phyloP scores from a whole-genome alignment of 1,140 invertebrate species.

The Solenopsis fugax region DNA sequence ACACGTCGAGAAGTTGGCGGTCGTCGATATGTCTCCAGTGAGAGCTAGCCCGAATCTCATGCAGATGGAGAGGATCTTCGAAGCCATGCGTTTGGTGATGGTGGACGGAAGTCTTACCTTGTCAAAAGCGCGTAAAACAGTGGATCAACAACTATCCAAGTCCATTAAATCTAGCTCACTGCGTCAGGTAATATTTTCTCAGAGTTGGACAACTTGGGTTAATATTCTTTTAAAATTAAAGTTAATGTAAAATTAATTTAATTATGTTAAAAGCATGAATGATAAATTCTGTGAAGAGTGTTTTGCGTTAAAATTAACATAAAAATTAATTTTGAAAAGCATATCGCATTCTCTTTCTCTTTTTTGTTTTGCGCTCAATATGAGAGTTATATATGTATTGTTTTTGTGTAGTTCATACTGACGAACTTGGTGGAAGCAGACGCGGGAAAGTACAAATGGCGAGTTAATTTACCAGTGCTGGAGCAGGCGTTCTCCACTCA shows the following conservation, averaged over 20 bases:
- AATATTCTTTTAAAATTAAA: no score
- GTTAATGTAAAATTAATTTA: no score
- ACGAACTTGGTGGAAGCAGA: slow-evolving; percentile 92
- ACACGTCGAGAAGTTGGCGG: slow-evolving; percentile 92
- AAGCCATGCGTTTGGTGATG: slow-evolving; percentile 88
- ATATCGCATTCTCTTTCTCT: no score
- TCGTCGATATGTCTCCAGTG: slow-evolving; percentile 94
- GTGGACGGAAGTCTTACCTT: slow-evolving; percentile 88
- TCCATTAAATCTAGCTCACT: slow-evolving; percentile 84
- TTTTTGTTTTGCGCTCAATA: slow-evolving; percentile 58
- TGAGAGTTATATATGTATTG: slow-evolving; percentile 80
- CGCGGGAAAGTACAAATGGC: slow-evolving; percentile 90
- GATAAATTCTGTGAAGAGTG: no score
- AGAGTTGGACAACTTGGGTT: no score
- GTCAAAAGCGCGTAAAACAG: slow-evolving; percentile 89
- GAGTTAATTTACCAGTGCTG: slow-evolving; percentile 91
- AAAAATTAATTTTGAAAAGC: no score
- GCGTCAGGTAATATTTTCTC: slow-evolving; percentile 84
- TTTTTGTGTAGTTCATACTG: slow-evolving; percentile 89
- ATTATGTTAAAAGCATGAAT: no score
- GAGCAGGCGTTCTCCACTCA: slow-evolving; percentile 89
- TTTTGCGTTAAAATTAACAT: no score
- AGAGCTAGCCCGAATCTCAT: slow-evolving; percentile 89
- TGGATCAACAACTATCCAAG: slow-evolving; percentile 87
- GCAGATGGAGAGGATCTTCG: slow-evolving; percentile 89